Percentiles rank a stretch among this genome's conserved stretches.
Conservation (phyloP, 2,888 invertebrate species). For the Caenorhabditis plicata region DNA sequence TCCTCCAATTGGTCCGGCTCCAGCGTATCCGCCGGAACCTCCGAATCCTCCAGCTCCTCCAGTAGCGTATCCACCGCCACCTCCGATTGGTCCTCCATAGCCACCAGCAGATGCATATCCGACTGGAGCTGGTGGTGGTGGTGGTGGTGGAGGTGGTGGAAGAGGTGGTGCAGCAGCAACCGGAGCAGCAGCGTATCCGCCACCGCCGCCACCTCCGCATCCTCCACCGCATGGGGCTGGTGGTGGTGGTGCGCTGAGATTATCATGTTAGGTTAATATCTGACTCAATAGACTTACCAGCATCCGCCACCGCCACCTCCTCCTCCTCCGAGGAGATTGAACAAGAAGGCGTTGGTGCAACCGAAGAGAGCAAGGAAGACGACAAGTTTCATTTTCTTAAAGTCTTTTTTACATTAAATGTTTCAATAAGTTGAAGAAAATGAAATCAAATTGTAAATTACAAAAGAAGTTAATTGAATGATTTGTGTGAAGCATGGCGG, state of each 20-base stretch:
- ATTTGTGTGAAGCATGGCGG: too few species aligned
- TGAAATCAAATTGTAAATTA: too few species aligned
- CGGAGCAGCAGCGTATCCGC: constrained; percentile 4
- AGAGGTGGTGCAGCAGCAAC: constrained; percentile 7
- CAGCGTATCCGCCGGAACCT: too few species aligned
- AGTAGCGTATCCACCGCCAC: neutral
- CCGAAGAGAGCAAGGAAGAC: constrained; percentile 12
- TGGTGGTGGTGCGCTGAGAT: constrained; percentile 26
- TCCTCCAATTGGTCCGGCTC: too few species aligned
- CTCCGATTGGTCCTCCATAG: constrained; percentile 6
- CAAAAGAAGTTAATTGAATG: too few species aligned
- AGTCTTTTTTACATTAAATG: too few species aligned
- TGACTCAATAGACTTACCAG: too few species aligned
- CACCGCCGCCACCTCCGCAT: too few species aligned
- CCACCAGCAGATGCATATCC: constrained; percentile 3
- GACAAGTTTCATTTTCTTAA: constrained; percentile 9
- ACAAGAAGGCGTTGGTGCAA: constrained; percentile 13
- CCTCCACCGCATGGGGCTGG: constrained; percentile 10
- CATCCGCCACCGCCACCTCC: constrained; percentile 5
- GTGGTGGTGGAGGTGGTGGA: neutral
- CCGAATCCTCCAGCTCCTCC: neutral
- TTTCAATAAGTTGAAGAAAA: too few species aligned
- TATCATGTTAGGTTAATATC: constrained; percentile 17
- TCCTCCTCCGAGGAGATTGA: constrained; percentile 12
- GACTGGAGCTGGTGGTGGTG: neutral